Base-by-base conservation (phyloP, 2,888 invertebrate genomes). In the Dryocosmus kuriphilus region DNA sequence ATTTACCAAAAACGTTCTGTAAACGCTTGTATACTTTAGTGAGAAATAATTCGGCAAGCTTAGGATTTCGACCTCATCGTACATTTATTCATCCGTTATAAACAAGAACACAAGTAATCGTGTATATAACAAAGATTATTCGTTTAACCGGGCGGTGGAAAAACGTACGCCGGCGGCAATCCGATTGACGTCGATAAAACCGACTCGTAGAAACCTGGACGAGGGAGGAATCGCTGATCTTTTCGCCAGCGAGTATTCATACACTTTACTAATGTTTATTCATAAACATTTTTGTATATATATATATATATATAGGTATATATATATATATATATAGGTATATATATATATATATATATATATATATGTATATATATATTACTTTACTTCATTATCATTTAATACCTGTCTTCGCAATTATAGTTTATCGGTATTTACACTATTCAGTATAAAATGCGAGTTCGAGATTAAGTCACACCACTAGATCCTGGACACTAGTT, bases 401-500 rank as follows among this genome's bases (percentile, higher is more conserved):
- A 89, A 89, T 89, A 89, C 87, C 87, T 89, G 86, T 88, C 84
- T 86, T 86, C 83, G 82, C 83, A 88, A 88, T 86, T 79, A 88
- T 86, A 86, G 86, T 89, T 89, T 86, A 89, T 89, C 87, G 88
- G 88, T 89, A 78, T 91, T 89, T 91, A 91, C 91, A 91, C 90
- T 91, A 90, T 88, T 89, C 89, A 87, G 90, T 91, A 91, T 90
- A 91, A 91, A 91, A 91, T 90, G 90, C 88, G 90, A 90, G 89
- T 90, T 89, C 88, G 85, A 89, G 88, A 90, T 90, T 89, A 90
- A 88, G 87, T 90, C 89, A 90, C 89, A 89, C 88, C 87, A 88
- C 88, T 90, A 90, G 87, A 83, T 32, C 78, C 78, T 79, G 79
- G 89, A 89, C 89, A 90, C 90, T 90, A 90, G 87, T 86, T 91